Conservation (phyloP, 2,113 vertebrate species). For the Phalacrocorax aristotelis region DNA sequence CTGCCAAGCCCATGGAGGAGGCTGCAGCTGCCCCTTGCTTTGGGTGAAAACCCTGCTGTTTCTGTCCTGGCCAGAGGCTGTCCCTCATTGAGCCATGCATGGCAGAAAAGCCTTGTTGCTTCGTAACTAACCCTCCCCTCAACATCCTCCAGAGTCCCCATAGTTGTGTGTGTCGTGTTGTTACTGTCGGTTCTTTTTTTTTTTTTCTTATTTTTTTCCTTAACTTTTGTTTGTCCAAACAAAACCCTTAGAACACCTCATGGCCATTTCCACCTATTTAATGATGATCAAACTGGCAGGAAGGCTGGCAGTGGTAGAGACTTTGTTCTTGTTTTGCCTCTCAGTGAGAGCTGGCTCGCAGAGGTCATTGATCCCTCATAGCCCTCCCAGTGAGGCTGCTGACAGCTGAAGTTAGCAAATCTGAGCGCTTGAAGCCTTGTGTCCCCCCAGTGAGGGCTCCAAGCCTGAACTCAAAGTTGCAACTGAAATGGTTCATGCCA, state of each 20-base stretch:
- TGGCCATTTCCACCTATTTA: conserved; percentile 67
- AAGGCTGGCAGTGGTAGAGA: conserved; percentile 33
- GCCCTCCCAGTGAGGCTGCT: not conserved
- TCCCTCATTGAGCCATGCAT: not conserved
- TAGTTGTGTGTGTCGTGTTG: conserved; percentile 23
- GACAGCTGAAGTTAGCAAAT: conserved; percentile 7
- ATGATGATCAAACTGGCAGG: conserved; percentile 62
- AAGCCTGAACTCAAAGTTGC: conserved; percentile 37
- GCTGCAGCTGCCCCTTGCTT: not conserved
- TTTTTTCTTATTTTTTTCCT: conserved; percentile 5
- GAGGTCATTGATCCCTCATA: conserved; percentile 29
- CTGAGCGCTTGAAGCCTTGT: not conserved
- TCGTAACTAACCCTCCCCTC: not conserved
- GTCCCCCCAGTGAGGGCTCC: not conserved
- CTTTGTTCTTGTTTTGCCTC: conserved; percentile 67
- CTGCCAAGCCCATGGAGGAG: not conserved
- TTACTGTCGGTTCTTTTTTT: conserved; percentile 24
- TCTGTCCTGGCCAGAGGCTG: not conserved
- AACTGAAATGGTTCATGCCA: not conserved
- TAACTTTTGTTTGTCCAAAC: conserved; percentile 60
- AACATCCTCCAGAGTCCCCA: conserved; percentile 9
- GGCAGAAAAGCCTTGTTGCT: not conserved
- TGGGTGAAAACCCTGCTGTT: not conserved
- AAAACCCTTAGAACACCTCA: conserved; percentile 65
- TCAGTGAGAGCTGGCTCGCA: conserved; percentile 17